These are phyloP conservation scores for Aporophyla nigra DNA, from an alignment of 2,888 invertebrate genomes.

Conservation along the genomic window DNA sequence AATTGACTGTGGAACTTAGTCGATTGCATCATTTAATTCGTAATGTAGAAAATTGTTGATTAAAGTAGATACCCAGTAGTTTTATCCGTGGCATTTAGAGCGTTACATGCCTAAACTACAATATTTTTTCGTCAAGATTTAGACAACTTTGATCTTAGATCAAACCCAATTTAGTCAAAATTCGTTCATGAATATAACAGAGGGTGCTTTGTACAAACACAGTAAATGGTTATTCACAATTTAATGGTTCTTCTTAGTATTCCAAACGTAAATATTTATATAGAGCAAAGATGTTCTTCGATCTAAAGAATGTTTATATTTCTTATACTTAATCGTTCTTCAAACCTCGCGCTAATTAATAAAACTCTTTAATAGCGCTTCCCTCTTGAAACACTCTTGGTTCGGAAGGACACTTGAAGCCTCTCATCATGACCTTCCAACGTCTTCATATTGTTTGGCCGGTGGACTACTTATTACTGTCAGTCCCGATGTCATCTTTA, in stretches of 20 bases:
- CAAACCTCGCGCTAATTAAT: constrained; percentile 61
- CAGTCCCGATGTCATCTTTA: constrained; percentile 9
- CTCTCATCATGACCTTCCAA: constrained; percentile 59
- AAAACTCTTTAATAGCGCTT: constrained; percentile 59
- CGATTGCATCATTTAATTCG: constrained; percentile 53
- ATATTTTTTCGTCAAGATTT: background rate
- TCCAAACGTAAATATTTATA: constrained; percentile 38
- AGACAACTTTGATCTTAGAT: constrained; percentile 6
- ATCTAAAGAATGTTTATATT: constrained; percentile 53
- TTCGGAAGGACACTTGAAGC: constrained; percentile 42
- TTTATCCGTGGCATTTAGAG: background rate
- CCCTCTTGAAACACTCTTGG: constrained; percentile 51
- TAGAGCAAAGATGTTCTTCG: constrained; percentile 31
- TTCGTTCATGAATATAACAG: background rate
- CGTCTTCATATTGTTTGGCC: constrained; percentile 45
- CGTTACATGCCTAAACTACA: background rate
- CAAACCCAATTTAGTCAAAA: background rate
- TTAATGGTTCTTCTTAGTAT: constrained; percentile 35
- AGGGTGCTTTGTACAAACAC: constrained; percentile 10
- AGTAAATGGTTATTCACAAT: constrained; percentile 20
- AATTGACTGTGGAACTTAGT: constrained; percentile 57
- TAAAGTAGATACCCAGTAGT: background rate
- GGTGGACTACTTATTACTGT: constrained; percentile 35
- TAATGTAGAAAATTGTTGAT: constrained; percentile 37
- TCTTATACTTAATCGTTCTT: constrained; percentile 49